phyloP scores from a whole-genome alignment of 2,113 vertebrate species.

The Hydrochoerus hydrochaeris region DNA sequence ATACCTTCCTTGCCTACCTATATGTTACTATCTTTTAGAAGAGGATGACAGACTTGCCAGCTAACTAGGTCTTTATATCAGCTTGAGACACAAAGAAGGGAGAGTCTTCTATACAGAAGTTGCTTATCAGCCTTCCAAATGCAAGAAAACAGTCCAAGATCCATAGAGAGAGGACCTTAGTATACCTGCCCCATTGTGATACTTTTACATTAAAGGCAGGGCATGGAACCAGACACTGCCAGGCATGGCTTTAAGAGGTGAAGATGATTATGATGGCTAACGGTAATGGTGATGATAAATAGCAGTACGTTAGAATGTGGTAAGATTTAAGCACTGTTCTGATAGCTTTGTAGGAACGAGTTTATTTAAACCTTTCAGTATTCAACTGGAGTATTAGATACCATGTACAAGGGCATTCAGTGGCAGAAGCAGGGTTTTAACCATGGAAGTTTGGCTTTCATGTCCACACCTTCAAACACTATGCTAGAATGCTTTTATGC shows the following conservation, averaged over 20 bases:
- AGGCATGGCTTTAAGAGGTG: background rate
- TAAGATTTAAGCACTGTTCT: background rate
- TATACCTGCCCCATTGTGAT: background rate
- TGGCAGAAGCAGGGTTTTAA: background rate
- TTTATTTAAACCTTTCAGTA: background rate
- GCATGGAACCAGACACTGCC: background rate
- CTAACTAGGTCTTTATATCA: background rate
- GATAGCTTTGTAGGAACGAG: background rate
- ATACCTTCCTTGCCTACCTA: background rate
- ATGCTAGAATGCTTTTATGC: background rate
- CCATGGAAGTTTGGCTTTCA: background rate
- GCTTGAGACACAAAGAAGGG: background rate
- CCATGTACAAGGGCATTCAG: background rate
- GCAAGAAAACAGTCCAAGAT: background rate
- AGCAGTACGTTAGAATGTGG: background rate
- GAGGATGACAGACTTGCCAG: background rate
- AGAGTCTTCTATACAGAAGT: background rate
- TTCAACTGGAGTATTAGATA: background rate
- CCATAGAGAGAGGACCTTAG: background rate
- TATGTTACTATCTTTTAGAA: background rate
- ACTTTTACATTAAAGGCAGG: background rate
- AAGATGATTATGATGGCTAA: background rate
- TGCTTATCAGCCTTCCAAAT: background rate
- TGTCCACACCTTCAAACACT: background rate
- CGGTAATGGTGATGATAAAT: background rate